These are phyloP conservation scores for Volucella zonaria DNA, from an alignment of 2,888 invertebrate species.

Conservation along the genomic window DNA sequence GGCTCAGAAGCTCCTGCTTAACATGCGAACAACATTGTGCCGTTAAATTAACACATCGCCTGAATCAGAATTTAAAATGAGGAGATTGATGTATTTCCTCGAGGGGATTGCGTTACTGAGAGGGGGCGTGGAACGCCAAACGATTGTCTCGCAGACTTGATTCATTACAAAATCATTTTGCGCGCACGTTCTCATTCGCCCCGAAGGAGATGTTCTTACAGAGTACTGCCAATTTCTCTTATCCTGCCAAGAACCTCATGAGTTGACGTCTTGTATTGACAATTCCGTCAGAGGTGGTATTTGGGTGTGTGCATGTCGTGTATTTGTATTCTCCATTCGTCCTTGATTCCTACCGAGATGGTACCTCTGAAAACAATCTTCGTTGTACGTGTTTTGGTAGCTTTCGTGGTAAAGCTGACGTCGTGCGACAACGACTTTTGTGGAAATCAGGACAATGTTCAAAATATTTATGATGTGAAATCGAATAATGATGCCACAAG, in stretches of 20 bases:
- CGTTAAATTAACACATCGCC: conserved; percentile 53
- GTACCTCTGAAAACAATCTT: conserved; percentile 27
- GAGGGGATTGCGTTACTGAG: background rate
- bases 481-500: conserved; percentile 67
- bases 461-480: conserved; percentile 68
- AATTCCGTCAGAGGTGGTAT: background rate
- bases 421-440: background rate
- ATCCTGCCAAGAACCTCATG: conserved; percentile 46
- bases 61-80: conserved; percentile 49
- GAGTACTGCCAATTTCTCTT: conserved; percentile 46
- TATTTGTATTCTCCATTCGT: conserved; percentile 1
- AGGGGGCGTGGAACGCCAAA: background rate
- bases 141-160: conserved; percentile 40
- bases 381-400: conserved; percentile 7
- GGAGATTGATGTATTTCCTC: conserved; percentile 16
- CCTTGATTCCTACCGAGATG: conserved; percentile 35
- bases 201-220: conserved; percentile 2
- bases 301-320: too few relatives aligned
- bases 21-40: conserved; percentile 39
- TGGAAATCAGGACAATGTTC: background rate
- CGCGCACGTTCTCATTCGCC: conserved; percentile 16
- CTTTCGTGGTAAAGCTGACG: background rate
- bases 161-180: conserved; percentile 55
- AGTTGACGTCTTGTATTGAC: conserved; percentile 61
- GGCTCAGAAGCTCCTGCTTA: conserved; percentile 15